Percentiles rank a stretch among this genome's conserved stretches.
Evolutionary conservation across 2,888 invertebrate genomes (phyloP).

Genomic region (Drosophila paracracens): DNA sequence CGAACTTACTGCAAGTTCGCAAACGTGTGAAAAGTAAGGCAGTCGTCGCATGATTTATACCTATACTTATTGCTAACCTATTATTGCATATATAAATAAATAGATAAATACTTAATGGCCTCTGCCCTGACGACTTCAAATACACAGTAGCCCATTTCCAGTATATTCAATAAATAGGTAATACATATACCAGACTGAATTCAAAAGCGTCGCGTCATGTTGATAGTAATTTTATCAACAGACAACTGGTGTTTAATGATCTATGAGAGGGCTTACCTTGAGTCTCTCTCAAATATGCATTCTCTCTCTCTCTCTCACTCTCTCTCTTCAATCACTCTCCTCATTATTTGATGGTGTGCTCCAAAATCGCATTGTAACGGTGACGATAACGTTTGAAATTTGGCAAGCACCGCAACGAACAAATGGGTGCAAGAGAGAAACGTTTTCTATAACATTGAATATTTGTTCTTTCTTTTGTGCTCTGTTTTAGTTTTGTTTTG

Average conservation of each 20-base stretch:
- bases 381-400: not conserved
- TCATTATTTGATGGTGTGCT: not conserved
- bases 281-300: not conserved
- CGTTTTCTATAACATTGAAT: not conserved
- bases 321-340: not conserved
- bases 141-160: too few relatives aligned
- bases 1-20: not conserved
- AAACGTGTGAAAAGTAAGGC: too few relatives aligned
- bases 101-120: not conserved
- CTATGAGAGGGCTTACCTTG: not conserved
- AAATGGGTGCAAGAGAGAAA: not conserved
- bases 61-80: not conserved
- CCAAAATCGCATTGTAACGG: not conserved
- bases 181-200: not conserved
- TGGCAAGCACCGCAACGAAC: not conserved
- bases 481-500: too few relatives aligned
- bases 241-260: too few relatives aligned
- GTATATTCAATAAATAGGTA: not conserved
- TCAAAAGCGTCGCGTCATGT: slow-evolving; percentile 40
- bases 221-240: slow-evolving; percentile 21
- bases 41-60: not conserved
- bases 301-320: not conserved
- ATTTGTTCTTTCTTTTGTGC: too few relatives aligned
- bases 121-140: not conserved
- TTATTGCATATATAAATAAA: not conserved